Conservation (phyloP, 2,797 vertebrate genomes). For the Malacoraja senta region DNA sequence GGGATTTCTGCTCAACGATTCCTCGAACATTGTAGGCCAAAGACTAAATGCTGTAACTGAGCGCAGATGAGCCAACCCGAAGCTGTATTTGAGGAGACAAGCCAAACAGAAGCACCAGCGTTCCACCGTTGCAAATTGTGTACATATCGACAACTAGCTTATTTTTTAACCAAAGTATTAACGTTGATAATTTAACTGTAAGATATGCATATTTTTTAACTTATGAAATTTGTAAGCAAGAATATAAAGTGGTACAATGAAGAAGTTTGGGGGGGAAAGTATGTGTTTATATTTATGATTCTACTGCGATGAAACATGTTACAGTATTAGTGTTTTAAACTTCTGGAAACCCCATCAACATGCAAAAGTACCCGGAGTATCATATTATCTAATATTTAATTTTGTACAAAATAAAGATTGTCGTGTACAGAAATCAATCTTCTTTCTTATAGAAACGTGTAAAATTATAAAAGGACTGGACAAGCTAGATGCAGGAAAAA, state of each 20-base stretch:
- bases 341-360: not conserved
- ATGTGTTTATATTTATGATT: constrained; percentile 22
- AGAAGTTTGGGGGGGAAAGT: not conserved
- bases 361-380: not conserved
- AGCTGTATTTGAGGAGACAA: not conserved
- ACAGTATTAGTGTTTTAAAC: not conserved
- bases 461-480: too few relatives aligned
- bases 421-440: constrained; percentile 14
- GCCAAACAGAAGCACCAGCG: not conserved
- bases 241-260: constrained; percentile 19
- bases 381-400: constrained; percentile 31
- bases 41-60: constrained; percentile 15
- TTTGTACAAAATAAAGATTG: constrained; percentile 30
- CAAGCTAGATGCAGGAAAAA: too few relatives aligned
- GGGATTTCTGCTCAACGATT: not conserved
- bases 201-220: not conserved
- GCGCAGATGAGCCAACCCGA: not conserved
- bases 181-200: constrained; percentile 23
- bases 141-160: not conserved
- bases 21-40: constrained; percentile 14
- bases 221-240: not conserved
- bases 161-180: constrained; percentile 11
- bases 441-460: too few relatives aligned
- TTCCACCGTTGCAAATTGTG: not conserved
- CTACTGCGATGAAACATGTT: not conserved